A percentile compares a stretch with the other conserved stretches of the same genome.
Evolutionary conservation across 2,888 invertebrate genomes (phyloP).

Genomic region (Orthosia cruda): DNA sequence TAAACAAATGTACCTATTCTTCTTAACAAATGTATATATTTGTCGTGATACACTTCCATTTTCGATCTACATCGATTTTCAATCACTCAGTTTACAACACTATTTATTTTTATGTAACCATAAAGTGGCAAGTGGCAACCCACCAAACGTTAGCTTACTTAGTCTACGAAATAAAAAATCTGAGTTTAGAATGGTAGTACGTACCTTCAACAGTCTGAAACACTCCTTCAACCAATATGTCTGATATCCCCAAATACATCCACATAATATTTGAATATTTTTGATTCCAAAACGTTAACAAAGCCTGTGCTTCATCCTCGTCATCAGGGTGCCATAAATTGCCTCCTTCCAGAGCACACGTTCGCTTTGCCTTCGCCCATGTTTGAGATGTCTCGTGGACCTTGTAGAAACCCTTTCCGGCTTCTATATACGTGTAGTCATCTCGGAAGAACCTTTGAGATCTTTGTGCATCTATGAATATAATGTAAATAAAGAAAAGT

Average conservation of each 20-base stretch:
- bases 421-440: conserved; percentile 80
- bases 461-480: conserved; percentile 76
- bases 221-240: conserved; percentile 76
- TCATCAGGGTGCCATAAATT: conserved; percentile 81
- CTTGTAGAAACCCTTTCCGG: conserved; percentile 81
- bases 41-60: too few species aligned
- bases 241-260: conserved; percentile 79
- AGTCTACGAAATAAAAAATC: too few species aligned
- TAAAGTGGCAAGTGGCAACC: too few species aligned
- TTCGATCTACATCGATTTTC: too few species aligned
- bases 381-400: conserved; percentile 78
- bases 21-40: too few species aligned
- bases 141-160: too few species aligned
- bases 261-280: conserved; percentile 63
- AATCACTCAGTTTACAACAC: too few species aligned
- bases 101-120: too few species aligned
- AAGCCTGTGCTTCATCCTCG: conserved; percentile 73
- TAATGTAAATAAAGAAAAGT: neutral
- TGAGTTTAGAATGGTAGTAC: conserved; percentile 2
- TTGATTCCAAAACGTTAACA: conserved; percentile 72
- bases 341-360: conserved; percentile 81
- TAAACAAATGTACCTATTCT: too few species aligned
- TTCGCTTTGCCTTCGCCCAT: conserved; percentile 79
- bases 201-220: conserved; percentile 78
- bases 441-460: conserved; percentile 79